These are phyloP conservation scores for Oceanites oceanicus DNA, from an alignment of 2,113 vertebrate genomes.

Conservation along the genomic window DNA sequence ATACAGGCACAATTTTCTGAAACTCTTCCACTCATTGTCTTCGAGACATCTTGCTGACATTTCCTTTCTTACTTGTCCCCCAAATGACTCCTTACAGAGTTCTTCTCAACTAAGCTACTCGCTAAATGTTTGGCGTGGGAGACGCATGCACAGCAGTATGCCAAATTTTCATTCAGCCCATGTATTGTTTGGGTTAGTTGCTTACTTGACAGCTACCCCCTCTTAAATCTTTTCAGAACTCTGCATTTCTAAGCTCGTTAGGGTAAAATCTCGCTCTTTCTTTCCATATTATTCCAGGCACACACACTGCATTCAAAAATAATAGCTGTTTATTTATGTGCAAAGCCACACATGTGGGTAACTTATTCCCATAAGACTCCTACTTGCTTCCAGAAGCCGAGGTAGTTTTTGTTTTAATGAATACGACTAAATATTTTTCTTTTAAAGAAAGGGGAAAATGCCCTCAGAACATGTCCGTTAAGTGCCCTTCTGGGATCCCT, in stretches of 20 bases:
- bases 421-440: neutral
- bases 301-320: slow-evolving; percentile 23
- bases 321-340: slow-evolving; percentile 50
- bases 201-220: slow-evolving; percentile 24
- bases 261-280: slow-evolving; percentile 1
- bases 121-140: neutral
- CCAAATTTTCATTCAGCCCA: slow-evolving; percentile 25
- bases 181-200: slow-evolving; percentile 37
- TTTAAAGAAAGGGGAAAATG: neutral
- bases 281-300: slow-evolving; percentile 9
- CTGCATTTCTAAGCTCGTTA: neutral
- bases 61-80: slow-evolving; percentile 36
- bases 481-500: neutral
- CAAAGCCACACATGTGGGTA: slow-evolving; percentile 13
- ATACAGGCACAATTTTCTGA: slow-evolving; percentile 7
- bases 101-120: neutral
- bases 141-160: neutral
- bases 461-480: neutral
- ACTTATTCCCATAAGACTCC: neutral
- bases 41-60: neutral
- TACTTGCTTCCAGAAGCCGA: slow-evolving; percentile 1
- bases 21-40: slow-evolving; percentile 50
- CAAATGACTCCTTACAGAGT: neutral
- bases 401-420: neutral
- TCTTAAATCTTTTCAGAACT: slow-evolving; percentile 22